These are phyloP conservation scores for Apis cerana DNA, from an alignment of 1,140 invertebrate species.

Conservation along the genomic window DNA sequence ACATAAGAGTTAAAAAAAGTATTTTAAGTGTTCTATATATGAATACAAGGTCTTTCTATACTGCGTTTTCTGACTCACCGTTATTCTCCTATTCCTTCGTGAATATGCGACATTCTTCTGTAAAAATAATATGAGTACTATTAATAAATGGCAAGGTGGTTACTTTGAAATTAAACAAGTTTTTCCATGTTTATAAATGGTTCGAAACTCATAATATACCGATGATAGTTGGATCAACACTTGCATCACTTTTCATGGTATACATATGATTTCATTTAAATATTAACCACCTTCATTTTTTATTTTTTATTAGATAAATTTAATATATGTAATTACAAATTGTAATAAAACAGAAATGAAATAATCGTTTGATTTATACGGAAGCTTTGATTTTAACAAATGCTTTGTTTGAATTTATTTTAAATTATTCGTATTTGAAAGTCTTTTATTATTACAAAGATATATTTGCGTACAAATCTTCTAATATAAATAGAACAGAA, in stretches of 20 bases:
- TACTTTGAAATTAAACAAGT: conserved; percentile 58
- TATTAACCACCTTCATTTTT: conserved; percentile 29
- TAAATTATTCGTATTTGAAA: conserved; percentile 23
- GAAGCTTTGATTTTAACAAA: neutral
- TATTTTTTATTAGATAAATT: neutral
- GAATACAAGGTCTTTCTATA: conserved; percentile 64
- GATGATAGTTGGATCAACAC: conserved; percentile 39
- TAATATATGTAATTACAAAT: neutral
- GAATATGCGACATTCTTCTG: conserved; percentile 52
- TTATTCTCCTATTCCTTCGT: conserved; percentile 59
- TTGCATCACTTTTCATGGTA: conserved; percentile 46
- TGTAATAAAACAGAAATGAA: neutral
- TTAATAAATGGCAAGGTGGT: conserved; percentile 58
- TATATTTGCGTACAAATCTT: conserved; percentile 11
- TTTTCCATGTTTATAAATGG: conserved; percentile 64
- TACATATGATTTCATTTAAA: conserved; percentile 12
- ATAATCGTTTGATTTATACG: conserved; percentile 2
- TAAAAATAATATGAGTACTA: conserved; percentile 55
- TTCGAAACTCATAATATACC: conserved; percentile 59
- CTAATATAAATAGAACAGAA: neutral
- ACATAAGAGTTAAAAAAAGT: conserved; percentile 54
- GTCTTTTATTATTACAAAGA: conserved; percentile 8
- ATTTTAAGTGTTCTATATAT: conserved; percentile 64
- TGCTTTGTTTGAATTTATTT: conserved; percentile 3
- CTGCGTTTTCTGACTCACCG: conserved; percentile 61